Evolutionary conservation across 2,797 vertebrate genomes (phyloP), one percentile per base, ranked within the genome.

Genomic region (Propithecus perrieri): DNA sequence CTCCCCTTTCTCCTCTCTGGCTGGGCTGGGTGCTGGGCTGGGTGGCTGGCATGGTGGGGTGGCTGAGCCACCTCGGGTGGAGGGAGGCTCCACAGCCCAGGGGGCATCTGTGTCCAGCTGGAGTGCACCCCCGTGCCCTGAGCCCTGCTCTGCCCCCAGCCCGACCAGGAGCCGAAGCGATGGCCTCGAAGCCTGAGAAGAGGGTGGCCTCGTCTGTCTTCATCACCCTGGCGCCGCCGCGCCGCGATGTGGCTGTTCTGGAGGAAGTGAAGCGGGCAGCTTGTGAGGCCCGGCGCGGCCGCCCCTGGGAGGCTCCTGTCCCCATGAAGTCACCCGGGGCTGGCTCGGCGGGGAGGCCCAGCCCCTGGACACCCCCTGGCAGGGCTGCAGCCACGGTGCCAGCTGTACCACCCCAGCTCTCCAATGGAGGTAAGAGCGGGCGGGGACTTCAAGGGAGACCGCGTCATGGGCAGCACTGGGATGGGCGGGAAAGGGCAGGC

Each of bases 131-230:
- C 59, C 1, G 2, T 13, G 46, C 15, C 65, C 67, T 14, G 8
- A 43, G 3, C 65, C 63, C 59, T 11, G 0, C n/a, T 72, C 48
- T 83, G 63, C 26, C 65, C 41, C 65, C 59, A 46, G 20, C 43
- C 48, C 80, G 67, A 24, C 30, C 67, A 0, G 5, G 33, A 85
- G 72, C 81, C 0, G 0, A 20, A 0, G 97, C 97, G 81, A 98
- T 98, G 96, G 97, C 98, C 0, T 89, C 97, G 24, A 98, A 98
- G 92, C 97, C 81, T 0, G 98, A 98, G 96, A 99, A 99, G 97
- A 99, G 99, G 97, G 98, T 99, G 10, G 99, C 99, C 71, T 99
- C 99, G 0, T 99, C 99, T 0, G 97, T 99, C 95, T 99, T 99
- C 98, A 99, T 99, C 98, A 99, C 99, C 14, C 98, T 99, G 88